Evolutionary conservation across 1,140 invertebrate genomes (phyloP).

Genomic region (Nephila pilipes): DNA sequence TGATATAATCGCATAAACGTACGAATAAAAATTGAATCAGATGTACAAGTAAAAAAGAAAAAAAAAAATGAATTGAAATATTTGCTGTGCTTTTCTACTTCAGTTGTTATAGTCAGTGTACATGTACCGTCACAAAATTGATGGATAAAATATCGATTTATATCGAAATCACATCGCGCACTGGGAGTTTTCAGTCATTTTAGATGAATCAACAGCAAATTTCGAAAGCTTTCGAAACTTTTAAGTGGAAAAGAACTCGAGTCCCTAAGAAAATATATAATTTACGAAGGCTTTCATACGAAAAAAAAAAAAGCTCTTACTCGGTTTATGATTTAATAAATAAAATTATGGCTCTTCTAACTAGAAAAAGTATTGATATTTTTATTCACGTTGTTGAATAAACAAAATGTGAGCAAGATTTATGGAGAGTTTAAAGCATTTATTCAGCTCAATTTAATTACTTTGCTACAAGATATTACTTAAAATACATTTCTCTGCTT

Average conservation of each 20-base stretch:
- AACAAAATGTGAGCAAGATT: too few species aligned
- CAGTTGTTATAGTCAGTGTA: neutral
- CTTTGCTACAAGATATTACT: too few species aligned
- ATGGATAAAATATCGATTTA: conserved; percentile 53
- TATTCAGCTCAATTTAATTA: too few species aligned
- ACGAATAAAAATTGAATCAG: too few species aligned
- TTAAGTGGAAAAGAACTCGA: neutral
- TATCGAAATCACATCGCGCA: conserved; percentile 5
- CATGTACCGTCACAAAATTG: conserved; percentile 13
- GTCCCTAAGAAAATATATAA: conserved; percentile 6
- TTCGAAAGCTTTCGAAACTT: neutral
- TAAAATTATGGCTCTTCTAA: neutral
- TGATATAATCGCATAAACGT: too few species aligned
- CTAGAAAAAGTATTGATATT: too few species aligned
- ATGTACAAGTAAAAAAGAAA: too few species aligned
- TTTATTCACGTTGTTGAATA: too few species aligned
- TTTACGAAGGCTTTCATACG: neutral
- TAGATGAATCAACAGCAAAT: neutral
- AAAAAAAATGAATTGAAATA: too few species aligned
- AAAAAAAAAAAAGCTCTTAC: neutral
- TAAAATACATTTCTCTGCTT: too few species aligned
- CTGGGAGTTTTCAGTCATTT: conserved; percentile 1
- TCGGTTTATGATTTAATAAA: neutral
- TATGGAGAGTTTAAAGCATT: too few species aligned
- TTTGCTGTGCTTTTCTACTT: too few species aligned